A percentile compares a stretch with the other conserved stretches of the same genome.
Evolutionary conservation across 2,797 vertebrate species (phyloP).

Genomic region (Astyanax mexicanus): DNA sequence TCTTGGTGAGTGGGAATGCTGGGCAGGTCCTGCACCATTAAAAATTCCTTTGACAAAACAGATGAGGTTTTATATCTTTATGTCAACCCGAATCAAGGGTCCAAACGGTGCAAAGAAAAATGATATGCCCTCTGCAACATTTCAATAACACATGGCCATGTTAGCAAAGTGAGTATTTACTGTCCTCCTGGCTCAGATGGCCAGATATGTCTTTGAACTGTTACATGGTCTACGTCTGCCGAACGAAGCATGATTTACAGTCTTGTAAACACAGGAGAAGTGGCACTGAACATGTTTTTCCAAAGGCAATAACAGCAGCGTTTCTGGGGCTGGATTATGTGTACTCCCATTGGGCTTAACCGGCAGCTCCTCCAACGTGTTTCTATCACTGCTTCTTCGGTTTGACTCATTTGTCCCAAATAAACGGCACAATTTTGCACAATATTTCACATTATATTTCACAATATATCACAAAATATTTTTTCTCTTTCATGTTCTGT

Average conservation of each 20-base stretch:
- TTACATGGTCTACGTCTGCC: conserved; percentile 43
- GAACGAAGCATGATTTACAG: conserved; percentile 50
- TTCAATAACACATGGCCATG: conserved; percentile 41
- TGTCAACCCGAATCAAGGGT: conserved; percentile 33
- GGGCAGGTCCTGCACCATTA: neutral
- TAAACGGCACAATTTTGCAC: neutral
- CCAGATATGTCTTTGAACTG: conserved; percentile 43
- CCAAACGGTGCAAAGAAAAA: conserved; percentile 38
- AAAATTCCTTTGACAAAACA: neutral
- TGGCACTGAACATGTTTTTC: conserved; percentile 39
- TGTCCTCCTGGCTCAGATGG: conserved; percentile 39
- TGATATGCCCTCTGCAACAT: conserved; percentile 46
- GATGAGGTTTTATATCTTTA: neutral
- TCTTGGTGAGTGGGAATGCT: neutral
- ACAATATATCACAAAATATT: neutral
- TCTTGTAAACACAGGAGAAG: conserved; percentile 55
- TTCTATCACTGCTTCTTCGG: neutral
- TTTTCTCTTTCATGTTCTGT: neutral
- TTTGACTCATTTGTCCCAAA: neutral
- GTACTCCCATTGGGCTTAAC: neutral
- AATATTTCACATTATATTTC: neutral
- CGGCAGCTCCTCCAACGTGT: neutral
- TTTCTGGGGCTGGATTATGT: conserved; percentile 23
- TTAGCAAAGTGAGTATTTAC: conserved; percentile 46
- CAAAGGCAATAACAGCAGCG: conserved; percentile 23